Evolutionary conservation across 2,888 invertebrate genomes (phyloP).

Genomic region (Callinectes sapidus): DNA sequence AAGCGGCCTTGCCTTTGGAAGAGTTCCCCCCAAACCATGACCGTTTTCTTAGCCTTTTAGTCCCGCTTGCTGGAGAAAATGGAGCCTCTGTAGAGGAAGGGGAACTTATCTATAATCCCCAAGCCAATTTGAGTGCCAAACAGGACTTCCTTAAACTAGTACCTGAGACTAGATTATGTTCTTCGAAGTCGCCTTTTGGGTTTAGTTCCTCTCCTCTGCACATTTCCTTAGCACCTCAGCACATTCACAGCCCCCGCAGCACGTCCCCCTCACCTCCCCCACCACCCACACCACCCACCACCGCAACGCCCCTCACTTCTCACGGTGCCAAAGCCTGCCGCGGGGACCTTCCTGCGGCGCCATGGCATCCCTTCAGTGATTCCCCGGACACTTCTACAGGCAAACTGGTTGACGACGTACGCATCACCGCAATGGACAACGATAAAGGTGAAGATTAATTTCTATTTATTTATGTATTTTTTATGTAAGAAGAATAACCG

Average conservation of each 20-base stretch:
- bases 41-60: constrained; percentile 55
- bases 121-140: constrained; percentile 64
- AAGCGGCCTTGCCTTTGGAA: constrained; percentile 37
- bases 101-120: constrained; percentile 37
- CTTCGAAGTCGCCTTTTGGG: constrained; percentile 57
- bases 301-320: not conserved
- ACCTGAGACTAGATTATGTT: constrained; percentile 66
- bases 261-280: constrained; percentile 22
- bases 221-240: constrained; percentile 42
- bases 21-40: constrained; percentile 45
- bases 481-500: no score
- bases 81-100: constrained; percentile 45
- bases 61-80: constrained; percentile 53
- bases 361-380: constrained; percentile 57
- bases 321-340: constrained; percentile 59
- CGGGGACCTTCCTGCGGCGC: constrained; percentile 54
- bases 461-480: no score
- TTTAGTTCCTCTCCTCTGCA: constrained; percentile 47
- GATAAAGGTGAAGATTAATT: constrained; percentile 57
- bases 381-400: not conserved
- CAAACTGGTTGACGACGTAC: constrained; percentile 58
- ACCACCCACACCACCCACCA: not conserved
- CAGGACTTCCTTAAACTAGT: constrained; percentile 66
- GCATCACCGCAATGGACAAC: constrained; percentile 52
- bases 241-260: constrained; percentile 27